phyloP scores from a whole-genome alignment of 2,888 invertebrate species.

The Leptogaster cylindrica region DNA sequence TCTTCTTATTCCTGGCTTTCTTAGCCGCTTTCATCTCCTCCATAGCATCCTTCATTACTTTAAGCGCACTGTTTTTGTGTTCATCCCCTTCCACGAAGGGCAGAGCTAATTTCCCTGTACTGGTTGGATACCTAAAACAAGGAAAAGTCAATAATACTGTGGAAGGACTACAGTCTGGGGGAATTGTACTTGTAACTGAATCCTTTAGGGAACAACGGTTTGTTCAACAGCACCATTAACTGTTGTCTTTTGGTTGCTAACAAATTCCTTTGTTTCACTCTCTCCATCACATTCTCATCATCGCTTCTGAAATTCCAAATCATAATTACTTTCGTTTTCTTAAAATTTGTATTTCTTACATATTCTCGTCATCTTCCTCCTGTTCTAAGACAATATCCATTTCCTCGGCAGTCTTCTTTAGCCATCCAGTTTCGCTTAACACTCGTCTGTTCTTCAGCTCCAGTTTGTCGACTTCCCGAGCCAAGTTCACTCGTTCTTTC shows the following conservation, averaged over 20 bases:
- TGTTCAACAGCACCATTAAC: slow-evolving; percentile 64
- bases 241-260: slow-evolving; percentile 65
- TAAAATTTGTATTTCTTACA: slow-evolving; percentile 52
- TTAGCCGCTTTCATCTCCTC: slow-evolving; percentile 57
- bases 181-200: slow-evolving; percentile 66
- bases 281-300: slow-evolving; percentile 58
- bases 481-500: slow-evolving; percentile 76
- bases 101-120: slow-evolving; percentile 55
- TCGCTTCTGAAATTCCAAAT: too few species aligned
- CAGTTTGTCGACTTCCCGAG: slow-evolving; percentile 79
- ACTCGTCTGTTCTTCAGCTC: slow-evolving; percentile 71
- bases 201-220: slow-evolving; percentile 72
- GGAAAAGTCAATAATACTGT: neutral
- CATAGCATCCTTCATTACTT: slow-evolving; percentile 65
- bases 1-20: slow-evolving; percentile 57
- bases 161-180: slow-evolving; percentile 54
- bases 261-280: slow-evolving; percentile 56
- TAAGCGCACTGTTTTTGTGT: slow-evolving; percentile 60
- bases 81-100: slow-evolving; percentile 53
- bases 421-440: slow-evolving; percentile 80
- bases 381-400: slow-evolving; percentile 92
- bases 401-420: slow-evolving; percentile 82
- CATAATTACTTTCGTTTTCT: too few species aligned
- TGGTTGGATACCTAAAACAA: slow-evolving; percentile 59
- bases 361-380: slow-evolving; percentile 64